A percentile compares a stretch with the other conserved stretches of the same genome.
Evolutionary conservation across 2,797 vertebrate species (phyloP).

Genomic region (Rhynchonycteris naso): DNA sequence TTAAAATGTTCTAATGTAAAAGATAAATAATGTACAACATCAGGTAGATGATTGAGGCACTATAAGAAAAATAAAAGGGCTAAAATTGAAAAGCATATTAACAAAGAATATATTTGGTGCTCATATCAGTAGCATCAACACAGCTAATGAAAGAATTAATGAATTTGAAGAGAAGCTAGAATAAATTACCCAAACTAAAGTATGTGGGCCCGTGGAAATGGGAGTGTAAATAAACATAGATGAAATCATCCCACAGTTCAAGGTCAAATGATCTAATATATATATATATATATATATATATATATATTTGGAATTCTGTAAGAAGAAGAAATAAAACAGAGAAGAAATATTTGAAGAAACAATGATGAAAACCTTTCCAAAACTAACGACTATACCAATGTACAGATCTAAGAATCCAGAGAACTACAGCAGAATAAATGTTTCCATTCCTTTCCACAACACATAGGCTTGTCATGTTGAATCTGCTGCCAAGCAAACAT

Average conservation of each 20-base stretch:
- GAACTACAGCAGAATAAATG: neutral
- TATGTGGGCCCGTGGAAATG: neutral
- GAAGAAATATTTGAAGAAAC: neutral
- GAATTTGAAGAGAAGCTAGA: neutral
- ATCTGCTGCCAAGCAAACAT: neutral
- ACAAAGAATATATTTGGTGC: neutral
- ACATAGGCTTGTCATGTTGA: neutral
- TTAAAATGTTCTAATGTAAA: neutral
- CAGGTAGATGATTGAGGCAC: neutral
- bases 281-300: too few relatives aligned
- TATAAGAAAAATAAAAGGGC: neutral
- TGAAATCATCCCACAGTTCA: neutral
- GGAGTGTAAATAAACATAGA: neutral
- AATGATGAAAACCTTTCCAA: neutral
- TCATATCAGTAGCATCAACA: neutral
- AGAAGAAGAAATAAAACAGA: neutral
- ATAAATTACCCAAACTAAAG: neutral
- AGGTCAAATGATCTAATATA: neutral
- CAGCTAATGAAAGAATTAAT: neutral
- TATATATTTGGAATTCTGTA: neutral
- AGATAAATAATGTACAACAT: neutral
- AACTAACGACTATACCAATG: neutral
- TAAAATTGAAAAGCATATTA: neutral
- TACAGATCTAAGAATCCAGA: neutral
- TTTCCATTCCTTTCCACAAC: accelerated